phyloP scores from a whole-genome alignment of 1,140 invertebrate species.

The Papilio machaon region DNA sequence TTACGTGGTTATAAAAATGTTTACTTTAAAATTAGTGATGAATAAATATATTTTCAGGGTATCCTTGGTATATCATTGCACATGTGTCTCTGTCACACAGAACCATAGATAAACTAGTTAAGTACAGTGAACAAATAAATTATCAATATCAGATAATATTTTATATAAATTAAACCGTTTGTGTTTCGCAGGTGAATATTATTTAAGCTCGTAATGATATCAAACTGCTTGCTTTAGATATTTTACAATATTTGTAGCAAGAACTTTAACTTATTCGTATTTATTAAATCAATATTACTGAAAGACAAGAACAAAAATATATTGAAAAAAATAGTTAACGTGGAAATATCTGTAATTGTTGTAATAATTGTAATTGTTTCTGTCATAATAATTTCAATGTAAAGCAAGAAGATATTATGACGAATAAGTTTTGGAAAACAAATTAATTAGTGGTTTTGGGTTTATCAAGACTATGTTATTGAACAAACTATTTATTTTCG shows the following conservation, averaged over 20 bases:
- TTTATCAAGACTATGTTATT: neutral
- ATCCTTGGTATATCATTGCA: constrained; percentile 7
- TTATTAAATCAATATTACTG: neutral
- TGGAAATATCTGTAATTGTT: neutral
- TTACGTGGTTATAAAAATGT: too few species aligned
- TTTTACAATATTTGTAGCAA: too few species aligned
- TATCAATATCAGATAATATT: neutral
- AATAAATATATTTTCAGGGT: neutral
- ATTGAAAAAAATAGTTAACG: neutral
- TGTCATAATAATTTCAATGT: constrained; percentile 1
- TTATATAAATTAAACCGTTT: neutral
- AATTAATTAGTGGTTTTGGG: constrained; percentile 15
- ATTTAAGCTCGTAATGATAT: too few species aligned
- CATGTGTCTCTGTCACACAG: constrained; percentile 8
- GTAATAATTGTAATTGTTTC: too few species aligned
- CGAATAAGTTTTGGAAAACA: constrained; percentile 17
- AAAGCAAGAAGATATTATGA: neutral
- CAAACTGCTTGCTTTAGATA: too few species aligned
- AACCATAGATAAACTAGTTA: constrained; percentile 15
- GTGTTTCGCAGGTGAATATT: neutral
- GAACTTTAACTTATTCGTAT: too few species aligned
- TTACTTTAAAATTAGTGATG: neutral
- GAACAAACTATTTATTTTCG: neutral
- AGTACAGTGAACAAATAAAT: constrained; percentile 16
- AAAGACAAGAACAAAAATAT: neutral